A percentile compares a stretch with the other conserved stretches of the same genome.
Evolutionary conservation across 2,797 vertebrate genomes (phyloP).

Genomic region (Gymnothorax reevesii): DNA sequence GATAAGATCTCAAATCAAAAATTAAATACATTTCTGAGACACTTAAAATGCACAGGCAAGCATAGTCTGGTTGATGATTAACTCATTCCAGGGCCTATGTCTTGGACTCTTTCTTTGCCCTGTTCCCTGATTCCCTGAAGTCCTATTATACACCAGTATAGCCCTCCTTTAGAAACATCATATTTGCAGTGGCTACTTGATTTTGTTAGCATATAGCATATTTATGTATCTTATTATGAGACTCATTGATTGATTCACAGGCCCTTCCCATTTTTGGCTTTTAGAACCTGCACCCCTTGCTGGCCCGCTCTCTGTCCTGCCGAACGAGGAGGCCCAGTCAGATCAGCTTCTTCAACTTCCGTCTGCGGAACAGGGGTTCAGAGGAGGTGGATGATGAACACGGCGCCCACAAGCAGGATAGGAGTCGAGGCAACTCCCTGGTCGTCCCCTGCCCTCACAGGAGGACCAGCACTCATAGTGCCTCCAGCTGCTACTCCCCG

Average conservation of each 20-base stretch:
- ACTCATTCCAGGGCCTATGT: too few species aligned
- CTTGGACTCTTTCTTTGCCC: too few species aligned
- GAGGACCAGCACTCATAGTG: constrained; percentile 75
- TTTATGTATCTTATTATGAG: not conserved
- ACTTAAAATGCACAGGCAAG: too few species aligned
- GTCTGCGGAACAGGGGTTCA: constrained; percentile 63
- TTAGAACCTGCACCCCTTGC: constrained; percentile 67
- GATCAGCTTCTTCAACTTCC: constrained; percentile 73
- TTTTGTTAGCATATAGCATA: not conserved
- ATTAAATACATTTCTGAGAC: too few species aligned
- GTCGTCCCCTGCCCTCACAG: constrained; percentile 81
- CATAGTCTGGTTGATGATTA: too few species aligned
- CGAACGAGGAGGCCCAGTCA: constrained; percentile 75
- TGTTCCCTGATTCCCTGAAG: too few species aligned
- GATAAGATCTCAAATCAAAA: too few species aligned
- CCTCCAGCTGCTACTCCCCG: constrained; percentile 82
- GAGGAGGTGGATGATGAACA: constrained; percentile 86
- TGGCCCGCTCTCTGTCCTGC: constrained; percentile 72
- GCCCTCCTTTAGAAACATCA: too few species aligned
- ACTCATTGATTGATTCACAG: not conserved
- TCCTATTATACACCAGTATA: too few species aligned
- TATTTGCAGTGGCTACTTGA: not conserved
- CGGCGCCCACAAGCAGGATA: constrained; percentile 78
- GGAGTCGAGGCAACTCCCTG: constrained; percentile 80
- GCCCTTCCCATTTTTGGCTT: constrained; percentile 42